These are phyloP conservation scores for Papilio machaon DNA, from an alignment of 1,140 invertebrate species.

Conservation along the genomic window DNA sequence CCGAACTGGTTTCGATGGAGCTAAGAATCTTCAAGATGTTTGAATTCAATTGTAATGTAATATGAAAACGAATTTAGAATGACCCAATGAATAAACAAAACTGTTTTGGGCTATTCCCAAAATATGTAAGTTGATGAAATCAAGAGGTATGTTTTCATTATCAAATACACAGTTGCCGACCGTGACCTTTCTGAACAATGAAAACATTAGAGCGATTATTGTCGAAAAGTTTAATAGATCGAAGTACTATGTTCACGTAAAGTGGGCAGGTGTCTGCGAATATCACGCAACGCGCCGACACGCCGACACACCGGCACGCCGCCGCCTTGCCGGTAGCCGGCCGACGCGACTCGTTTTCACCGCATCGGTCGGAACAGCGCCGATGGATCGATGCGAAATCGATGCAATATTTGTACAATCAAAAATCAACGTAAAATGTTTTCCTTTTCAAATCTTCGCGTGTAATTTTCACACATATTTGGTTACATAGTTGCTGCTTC, in stretches of 20 bases:
- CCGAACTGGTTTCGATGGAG: neutral
- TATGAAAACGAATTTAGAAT: neutral
- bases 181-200: slow-evolving; percentile 67
- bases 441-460: slow-evolving; percentile 61
- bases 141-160: neutral
- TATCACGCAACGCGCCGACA: slow-evolving; percentile 61
- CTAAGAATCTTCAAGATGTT: neutral
- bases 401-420: slow-evolving; percentile 71
- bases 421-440: slow-evolving; percentile 56
- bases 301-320: slow-evolving; percentile 43
- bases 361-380: slow-evolving; percentile 61
- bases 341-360: slow-evolving; percentile 65
- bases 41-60: neutral
- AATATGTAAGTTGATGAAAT: slow-evolving; percentile 15
- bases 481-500: slow-evolving; percentile 30
- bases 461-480: slow-evolving; percentile 37
- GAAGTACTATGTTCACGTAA: slow-evolving; percentile 54
- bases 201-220: slow-evolving; percentile 54
- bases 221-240: slow-evolving; percentile 50
- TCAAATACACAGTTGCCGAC: slow-evolving; percentile 37
- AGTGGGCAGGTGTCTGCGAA: slow-evolving; percentile 59
- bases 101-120: neutral
- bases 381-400: slow-evolving; percentile 55
- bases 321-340: slow-evolving; percentile 50
- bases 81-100: neutral